Conservation (phyloP, 2,888 invertebrate genomes). For the Protophormia terraenovae region DNA sequence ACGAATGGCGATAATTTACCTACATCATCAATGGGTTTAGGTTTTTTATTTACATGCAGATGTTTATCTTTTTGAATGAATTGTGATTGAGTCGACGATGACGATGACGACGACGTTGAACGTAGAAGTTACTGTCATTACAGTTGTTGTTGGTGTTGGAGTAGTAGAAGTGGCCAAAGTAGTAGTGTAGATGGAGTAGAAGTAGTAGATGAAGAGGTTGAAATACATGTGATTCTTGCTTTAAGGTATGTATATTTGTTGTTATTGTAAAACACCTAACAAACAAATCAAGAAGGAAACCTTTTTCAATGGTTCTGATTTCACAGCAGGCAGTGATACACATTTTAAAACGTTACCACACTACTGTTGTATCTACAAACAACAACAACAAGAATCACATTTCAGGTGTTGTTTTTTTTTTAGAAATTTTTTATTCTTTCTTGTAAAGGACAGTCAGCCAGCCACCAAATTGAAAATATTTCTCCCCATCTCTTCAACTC, state of each 20-base stretch:
- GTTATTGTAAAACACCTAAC: slow-evolving; percentile 17
- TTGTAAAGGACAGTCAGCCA: slow-evolving; percentile 48
- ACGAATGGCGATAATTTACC: slow-evolving; percentile 78
- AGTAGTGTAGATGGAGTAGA: background rate
- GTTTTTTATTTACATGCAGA: slow-evolving; percentile 67
- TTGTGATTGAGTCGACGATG: slow-evolving; percentile 68
- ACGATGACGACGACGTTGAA: too few species aligned
- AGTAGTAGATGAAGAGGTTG: slow-evolving; percentile 44
- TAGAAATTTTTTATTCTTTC: too few species aligned
- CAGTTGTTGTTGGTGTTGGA: background rate
- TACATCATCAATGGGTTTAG: slow-evolving; percentile 75
- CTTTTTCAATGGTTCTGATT: slow-evolving; percentile 68
- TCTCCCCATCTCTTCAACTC: background rate
- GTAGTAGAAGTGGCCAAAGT: background rate
- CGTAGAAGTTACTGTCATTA: slow-evolving; percentile 10
- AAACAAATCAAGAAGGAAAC: too few species aligned
- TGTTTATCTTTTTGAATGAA: slow-evolving; percentile 68
- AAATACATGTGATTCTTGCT: slow-evolving; percentile 28
- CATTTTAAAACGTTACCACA: slow-evolving; percentile 22
- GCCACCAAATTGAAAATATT: slow-evolving; percentile 26
- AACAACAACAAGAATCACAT: background rate
- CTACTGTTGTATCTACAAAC: slow-evolving; percentile 43
- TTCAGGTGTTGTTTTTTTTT: background rate
- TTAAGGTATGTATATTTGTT: background rate
- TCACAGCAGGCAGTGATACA: slow-evolving; percentile 69